Base-by-base conservation (phyloP, 1,140 invertebrate species). In the Zophobas morio region DNA sequence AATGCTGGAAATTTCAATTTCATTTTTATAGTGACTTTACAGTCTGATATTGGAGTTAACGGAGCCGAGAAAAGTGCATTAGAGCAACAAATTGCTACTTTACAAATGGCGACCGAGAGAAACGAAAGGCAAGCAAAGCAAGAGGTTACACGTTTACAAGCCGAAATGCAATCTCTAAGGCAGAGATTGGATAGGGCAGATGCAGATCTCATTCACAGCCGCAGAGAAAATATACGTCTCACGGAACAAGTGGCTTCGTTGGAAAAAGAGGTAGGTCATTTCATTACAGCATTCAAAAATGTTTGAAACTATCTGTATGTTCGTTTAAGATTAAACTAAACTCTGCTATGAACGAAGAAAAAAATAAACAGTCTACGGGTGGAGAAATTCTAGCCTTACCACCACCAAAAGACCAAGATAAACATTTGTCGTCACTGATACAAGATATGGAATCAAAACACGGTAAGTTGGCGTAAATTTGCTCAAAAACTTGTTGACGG, bases 401-500 rank as follows among this genome's bases (percentile, higher is more conserved):
- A 35, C 82, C 84, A 5, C 82, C 83, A 5, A 80, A 80, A 5
- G 83, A 84, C 34, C 74, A 81, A 72, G 92, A 93, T 74, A 93
- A 93, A 82, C 92, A 95, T 82, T 81, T 94, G 39, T 89, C 92
- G 6, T 89, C 91, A 1, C 90, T 93, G 86, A 91, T 95, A 33
- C 91, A 92, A 74, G 90, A 93, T 70, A 92, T 95, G 89, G 94
- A 95, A 82, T 90, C 91, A 36, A 95, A 95, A 85, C 93, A 95
- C 88, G 93, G 94, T 95, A 90, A 89, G 89, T 51, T 51, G 88
- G 57, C 72, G 6, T 35, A 70, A 53, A 77, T 34, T 34, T 3
- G 37, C 70, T 60, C 20, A 40, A 49, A 51, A 72, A 72, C 51
- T 34, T 39, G 57, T 33, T 35, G 36, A 47, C 2, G 36, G 4